These are phyloP conservation scores for Mystacornis crossleyi DNA, from an alignment of 2,113 vertebrate species.

Conservation along the genomic window DNA sequence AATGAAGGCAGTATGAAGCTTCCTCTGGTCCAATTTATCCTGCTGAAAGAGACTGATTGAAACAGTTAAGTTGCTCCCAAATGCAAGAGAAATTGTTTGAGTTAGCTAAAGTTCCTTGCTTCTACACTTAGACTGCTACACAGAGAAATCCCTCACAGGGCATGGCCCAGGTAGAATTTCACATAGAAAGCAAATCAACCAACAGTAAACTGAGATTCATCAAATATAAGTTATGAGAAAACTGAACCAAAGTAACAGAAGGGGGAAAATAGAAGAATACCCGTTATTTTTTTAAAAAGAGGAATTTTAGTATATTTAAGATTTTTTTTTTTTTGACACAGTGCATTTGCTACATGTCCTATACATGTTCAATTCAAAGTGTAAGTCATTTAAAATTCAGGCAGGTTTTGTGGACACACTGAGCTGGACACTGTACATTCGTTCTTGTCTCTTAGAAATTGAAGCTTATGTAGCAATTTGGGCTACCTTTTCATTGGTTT, in stretches of 20 bases:
- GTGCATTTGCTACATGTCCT: background rate
- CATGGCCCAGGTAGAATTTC: background rate
- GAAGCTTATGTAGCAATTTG: background rate
- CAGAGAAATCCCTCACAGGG: background rate
- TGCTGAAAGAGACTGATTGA: background rate
- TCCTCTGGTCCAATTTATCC: background rate
- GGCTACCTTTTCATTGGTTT: background rate
- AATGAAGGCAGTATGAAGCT: background rate
- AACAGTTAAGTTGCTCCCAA: background rate
- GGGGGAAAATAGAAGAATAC: background rate
- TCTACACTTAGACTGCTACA: background rate
- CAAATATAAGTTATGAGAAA: background rate
- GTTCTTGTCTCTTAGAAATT: background rate
- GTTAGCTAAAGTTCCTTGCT: background rate
- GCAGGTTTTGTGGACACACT: background rate
- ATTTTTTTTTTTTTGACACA: background rate
- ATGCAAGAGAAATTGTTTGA: background rate
- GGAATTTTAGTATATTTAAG: background rate
- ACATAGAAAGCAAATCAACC: background rate
- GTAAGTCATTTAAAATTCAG: background rate
- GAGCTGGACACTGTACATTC: background rate
- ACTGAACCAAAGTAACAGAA: background rate
- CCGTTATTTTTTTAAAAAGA: background rate
- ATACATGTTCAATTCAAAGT: background rate
- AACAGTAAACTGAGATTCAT: background rate